Evolutionary conservation across 2,888 invertebrate genomes (phyloP), one percentile per base, ranked within the genome.

Genomic region (Acanthosepion lycidas): DNA sequence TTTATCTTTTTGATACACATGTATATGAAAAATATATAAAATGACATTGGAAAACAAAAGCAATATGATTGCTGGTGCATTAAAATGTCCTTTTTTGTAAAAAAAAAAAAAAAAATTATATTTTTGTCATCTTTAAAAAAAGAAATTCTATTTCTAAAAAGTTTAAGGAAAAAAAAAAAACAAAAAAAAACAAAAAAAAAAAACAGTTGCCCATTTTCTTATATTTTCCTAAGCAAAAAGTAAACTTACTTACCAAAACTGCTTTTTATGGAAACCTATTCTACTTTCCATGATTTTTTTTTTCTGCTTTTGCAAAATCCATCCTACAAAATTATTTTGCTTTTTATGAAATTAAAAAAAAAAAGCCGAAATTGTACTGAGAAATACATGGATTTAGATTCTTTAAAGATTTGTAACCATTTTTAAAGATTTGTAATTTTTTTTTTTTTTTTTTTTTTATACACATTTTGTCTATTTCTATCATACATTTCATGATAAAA

Each of bases 51-150:
- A 33, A 78, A 59, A 59, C 59, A 23, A 78, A 78, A 78, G 78
- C 78, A 78, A 78, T 78, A 33, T 78, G n/a, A n/a, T 78, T 78
- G 78, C 78, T 78, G 78, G 78, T 78, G 78, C 78, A 78, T 78
- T 78, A 78, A 78, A n/a, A 78, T 78, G 78, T 33, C n/a, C 78
- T 78, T 78, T 33, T 59, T 6, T 20, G 23, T 23, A 55, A 55
- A 55, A 64, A 64, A 78, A n/a, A 6, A 59, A 59, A 55, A 55
- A 55, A 64, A 64, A 78, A n/a, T 33, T 78, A 12, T 78, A 78
- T 78, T 78, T 78, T 78, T 78, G n/a, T 78, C 78, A 78, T 78
- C 12, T 78, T 59, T 59, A 20, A 59, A n/a, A 33, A 78, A 33
- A 78, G 15, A n/a, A 78, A 78, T 23, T 59, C 18, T 59, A 78